Evolutionary conservation across 2,797 vertebrate species (phyloP), one percentile per base, ranked within the genome.

Genomic region (Pseudomugil gertrudae): DNA sequence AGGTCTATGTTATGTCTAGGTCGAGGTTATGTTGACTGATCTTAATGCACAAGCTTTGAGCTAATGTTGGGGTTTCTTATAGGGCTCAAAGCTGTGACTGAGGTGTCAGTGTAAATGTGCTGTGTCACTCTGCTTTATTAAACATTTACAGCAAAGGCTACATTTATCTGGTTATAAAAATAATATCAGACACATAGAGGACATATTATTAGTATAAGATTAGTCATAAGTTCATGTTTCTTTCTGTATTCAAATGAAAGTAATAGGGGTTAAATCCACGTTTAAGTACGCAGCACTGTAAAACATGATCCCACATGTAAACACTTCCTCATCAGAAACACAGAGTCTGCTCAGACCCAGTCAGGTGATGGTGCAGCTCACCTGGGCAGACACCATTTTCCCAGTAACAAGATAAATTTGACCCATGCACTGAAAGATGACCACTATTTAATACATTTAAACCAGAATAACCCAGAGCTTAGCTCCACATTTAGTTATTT

Each of bases 71-170:
- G 30, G 66, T 30, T 36, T 10, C 7, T 36, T 61, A 14, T 23
- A 58, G 52, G 27, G 19, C 58, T 40, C 62, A 33, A 30, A 35
- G 30, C 40, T 15, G 66, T 78, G 71, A 76, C 60, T 74, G 45
- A 70, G 62, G 74, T 35, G 58, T 77, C 76, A 27, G 40, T 50
- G 62, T 71, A 62, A 72, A 87, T 82, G 10, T 90, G 90, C 87
- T 88, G 83, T 87, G 90, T 91, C 89, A 88, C 81, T 52, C 81
- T 61, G 58, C 66, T 84, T 69, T 78, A n/a, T 74, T 57, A 55
- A 63, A 60, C 47, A 40, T 45, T 50, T 33, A 1, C 64, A 56
- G 56, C 58, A 63, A 70, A 26, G 9, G 43, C 40, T 55, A 60
- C 10, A 47, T 47, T 29, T 6, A 63, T 30, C 13, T 3, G 40